These are phyloP conservation scores for Bos javanicus DNA, from an alignment of 2,113 vertebrate species.

Conservation along the genomic window DNA sequence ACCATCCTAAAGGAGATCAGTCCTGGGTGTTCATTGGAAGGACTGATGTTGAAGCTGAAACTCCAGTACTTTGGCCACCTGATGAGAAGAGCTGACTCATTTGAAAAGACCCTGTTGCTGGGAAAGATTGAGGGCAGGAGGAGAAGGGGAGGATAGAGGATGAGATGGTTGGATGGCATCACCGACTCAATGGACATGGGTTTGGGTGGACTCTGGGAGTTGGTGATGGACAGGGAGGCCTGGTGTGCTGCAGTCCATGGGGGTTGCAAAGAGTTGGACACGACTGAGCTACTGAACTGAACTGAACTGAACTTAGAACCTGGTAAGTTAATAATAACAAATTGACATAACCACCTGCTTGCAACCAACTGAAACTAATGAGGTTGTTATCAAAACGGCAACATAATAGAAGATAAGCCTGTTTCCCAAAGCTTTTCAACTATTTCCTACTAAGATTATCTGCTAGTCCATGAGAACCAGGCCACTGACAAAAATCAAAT, in stretches of 20 bases:
- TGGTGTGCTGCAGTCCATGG: background rate
- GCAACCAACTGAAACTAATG: background rate
- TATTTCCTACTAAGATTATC: background rate
- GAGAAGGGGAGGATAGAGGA: background rate
- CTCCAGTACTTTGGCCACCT: background rate
- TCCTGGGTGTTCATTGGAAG: background rate
- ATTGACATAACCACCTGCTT: background rate
- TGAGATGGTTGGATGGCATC: background rate
- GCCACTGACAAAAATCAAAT: background rate
- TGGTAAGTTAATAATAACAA: background rate
- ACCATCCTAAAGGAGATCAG: background rate
- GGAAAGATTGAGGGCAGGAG: background rate
- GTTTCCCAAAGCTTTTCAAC: background rate
- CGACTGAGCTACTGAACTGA: background rate
- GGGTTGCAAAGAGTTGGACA: background rate
- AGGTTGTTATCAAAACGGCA: background rate
- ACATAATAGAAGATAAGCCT: background rate
- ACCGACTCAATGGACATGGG: background rate
- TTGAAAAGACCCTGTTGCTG: background rate
- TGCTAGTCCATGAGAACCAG: background rate
- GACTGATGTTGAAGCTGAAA: background rate
- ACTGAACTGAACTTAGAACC: background rate
- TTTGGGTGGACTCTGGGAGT: background rate
- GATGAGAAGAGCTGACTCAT: background rate
- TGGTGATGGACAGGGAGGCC: background rate